These are phyloP conservation scores for Brachyrhaphis roseni DNA, from an alignment of 2,797 vertebrate genomes.

Conservation along the genomic window DNA sequence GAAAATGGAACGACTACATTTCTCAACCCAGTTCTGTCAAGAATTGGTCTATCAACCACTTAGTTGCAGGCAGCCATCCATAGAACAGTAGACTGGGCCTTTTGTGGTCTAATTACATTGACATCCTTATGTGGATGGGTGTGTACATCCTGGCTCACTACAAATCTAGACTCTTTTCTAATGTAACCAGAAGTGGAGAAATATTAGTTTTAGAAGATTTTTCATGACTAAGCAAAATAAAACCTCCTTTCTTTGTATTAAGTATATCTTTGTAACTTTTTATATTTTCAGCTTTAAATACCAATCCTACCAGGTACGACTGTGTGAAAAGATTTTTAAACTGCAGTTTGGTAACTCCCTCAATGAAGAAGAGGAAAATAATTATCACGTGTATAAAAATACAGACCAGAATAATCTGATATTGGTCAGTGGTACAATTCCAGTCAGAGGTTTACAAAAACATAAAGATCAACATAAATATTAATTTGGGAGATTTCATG, in stretches of 20 bases:
- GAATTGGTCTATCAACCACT: constrained; percentile 61
- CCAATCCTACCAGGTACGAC: neutral
- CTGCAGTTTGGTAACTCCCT: neutral
- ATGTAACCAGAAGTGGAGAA: constrained; percentile 13
- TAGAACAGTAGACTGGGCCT: constrained; percentile 47
- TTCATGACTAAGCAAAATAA: neutral
- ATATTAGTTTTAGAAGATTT: neutral
- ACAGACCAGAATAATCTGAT: neutral
- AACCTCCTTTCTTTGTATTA: neutral
- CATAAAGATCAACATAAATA: neutral
- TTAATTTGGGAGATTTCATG: neutral
- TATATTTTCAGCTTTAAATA: neutral
- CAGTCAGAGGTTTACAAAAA: neutral
- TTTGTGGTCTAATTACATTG: constrained; percentile 69
- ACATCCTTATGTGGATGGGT: constrained; percentile 55
- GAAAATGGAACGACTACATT: constrained; percentile 47
- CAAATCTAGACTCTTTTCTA: constrained; percentile 31
- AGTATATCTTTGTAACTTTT: neutral
- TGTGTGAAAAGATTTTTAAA: neutral
- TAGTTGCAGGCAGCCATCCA: constrained; percentile 69
- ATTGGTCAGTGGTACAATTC: neutral
- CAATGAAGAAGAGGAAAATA: neutral
- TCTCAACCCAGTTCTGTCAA: constrained; percentile 83
- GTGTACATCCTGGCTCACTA: constrained; percentile 33
- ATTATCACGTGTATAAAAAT: neutral